Evolutionary conservation across 2,113 vertebrate genomes (phyloP).

Genomic region (Chrysemys picta): DNA sequence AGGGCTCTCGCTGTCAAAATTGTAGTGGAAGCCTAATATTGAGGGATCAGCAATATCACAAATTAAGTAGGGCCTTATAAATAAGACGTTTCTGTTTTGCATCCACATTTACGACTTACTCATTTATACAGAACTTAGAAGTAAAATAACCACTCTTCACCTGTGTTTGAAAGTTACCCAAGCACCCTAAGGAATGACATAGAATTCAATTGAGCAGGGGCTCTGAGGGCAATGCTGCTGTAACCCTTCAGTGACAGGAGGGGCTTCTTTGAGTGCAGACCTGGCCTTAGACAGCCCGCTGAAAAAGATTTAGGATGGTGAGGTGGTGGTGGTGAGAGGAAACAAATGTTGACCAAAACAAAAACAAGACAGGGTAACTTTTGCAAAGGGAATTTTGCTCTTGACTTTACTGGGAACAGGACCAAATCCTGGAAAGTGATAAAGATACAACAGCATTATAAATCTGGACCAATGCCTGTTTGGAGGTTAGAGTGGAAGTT

Average conservation of each 20-base stretch:
- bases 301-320: background rate
- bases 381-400: background rate
- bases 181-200: background rate
- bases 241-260: background rate
- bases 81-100: background rate
- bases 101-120: background rate
- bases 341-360: background rate
- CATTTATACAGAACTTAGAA: background rate
- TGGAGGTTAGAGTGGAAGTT: background rate
- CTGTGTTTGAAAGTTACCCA: background rate
- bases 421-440: background rate
- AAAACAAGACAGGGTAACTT: background rate
- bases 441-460: background rate
- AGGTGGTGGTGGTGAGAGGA: background rate
- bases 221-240: background rate
- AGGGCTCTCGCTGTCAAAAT: background rate
- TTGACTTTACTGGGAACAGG: background rate
- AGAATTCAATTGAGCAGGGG: background rate
- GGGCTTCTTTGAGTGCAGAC: background rate
- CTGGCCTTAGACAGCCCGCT: background rate
- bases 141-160: background rate
- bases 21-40: too few species aligned
- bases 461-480: accelerated
- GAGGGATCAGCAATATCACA: background rate
- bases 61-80: background rate